Evolutionary conservation across 2,113 vertebrate species (phyloP), one percentile per base, ranked within the genome.

Genomic region (Procavia capensis): DNA sequence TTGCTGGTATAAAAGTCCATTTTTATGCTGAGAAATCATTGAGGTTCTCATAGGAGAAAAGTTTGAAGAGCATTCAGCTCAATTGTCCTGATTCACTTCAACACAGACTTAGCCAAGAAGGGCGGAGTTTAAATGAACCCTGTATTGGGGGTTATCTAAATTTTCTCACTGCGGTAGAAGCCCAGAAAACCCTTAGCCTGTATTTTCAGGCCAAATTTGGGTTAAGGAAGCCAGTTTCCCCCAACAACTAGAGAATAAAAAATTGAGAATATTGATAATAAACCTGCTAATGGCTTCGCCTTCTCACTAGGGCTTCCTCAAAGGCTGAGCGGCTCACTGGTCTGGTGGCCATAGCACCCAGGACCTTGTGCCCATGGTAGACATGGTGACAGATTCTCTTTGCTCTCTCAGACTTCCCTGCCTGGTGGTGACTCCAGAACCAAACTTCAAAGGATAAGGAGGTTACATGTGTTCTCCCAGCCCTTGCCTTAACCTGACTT

Each of bases 291-390:
- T 20, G 36, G 5, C 64, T 54, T 9, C 50, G 61, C 3, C 34
- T 79, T 76, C 45, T 70, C 36, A 17, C 34, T 17, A 3, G 22
- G 22, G 11, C 54, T 54, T 45, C 47, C 34, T 57, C 17, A 29
- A 2, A 25, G 34, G 11, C 17, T 0, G 0, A 22, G 59, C 2
- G 7, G 11, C 29, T 68, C 25, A 4, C 78, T 36, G 0, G 1
- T 39, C 80, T 66, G 34, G 54, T 0, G 19, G 22, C 25, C 36
- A 25, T 39, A 5, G 39, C 1, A 29, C 14, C 1, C 27, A 39
- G 22, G 61, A 2, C 39, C 39, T 70, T 16, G 22, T 2, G 36
- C 54, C 59, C 36, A 11, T 0, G 0, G 17, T 2, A 10, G 11
- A 34, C 34, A n/a, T 2, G 39, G 36, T 57, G 54, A 24, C 0